phyloP scores from a whole-genome alignment of 2,888 invertebrate species.

The Omphaloscelis lunosa region DNA sequence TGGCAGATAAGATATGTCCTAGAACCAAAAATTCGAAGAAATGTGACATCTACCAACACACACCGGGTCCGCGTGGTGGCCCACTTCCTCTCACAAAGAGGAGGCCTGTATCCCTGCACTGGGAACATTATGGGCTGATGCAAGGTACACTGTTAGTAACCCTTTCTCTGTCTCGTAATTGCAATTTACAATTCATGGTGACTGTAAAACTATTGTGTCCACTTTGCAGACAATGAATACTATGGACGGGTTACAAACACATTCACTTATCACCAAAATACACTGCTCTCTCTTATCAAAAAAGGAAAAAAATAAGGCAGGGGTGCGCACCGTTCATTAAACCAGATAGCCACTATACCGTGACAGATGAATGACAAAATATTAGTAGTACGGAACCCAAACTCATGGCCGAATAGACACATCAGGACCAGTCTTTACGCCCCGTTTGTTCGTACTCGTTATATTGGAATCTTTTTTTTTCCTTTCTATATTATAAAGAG shows the following conservation, averaged over 20 bases:
- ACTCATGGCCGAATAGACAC: slow-evolving; percentile 76
- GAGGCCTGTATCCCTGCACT: too few species aligned
- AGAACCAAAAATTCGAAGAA: too few species aligned
- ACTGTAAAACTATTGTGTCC: background rate
- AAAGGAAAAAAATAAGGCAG: slow-evolving; percentile 35
- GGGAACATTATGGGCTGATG: too few species aligned
- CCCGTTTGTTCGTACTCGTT: slow-evolving; percentile 72
- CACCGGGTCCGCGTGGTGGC: too few species aligned
- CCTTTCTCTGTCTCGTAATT: too few species aligned
- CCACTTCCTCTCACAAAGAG: too few species aligned
- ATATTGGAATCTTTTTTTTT: slow-evolving; percentile 76
- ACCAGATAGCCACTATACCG: slow-evolving; percentile 40
- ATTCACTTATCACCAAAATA: background rate
- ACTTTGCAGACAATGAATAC: background rate
- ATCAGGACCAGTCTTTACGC: slow-evolving; percentile 76
- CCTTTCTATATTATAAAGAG: slow-evolving; percentile 76
- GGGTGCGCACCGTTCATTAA: slow-evolving; percentile 26
- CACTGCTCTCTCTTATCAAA: background rate
- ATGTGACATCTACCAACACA: too few species aligned
- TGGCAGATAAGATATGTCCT: too few species aligned
- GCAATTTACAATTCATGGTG: background rate
- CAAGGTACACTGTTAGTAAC: too few species aligned
- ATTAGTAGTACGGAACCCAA: slow-evolving; percentile 70
- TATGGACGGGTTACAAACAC: background rate
- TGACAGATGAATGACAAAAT: slow-evolving; percentile 67